Conservation (phyloP, 2,888 invertebrate genomes). For the Conops quadrifasciatus region DNA sequence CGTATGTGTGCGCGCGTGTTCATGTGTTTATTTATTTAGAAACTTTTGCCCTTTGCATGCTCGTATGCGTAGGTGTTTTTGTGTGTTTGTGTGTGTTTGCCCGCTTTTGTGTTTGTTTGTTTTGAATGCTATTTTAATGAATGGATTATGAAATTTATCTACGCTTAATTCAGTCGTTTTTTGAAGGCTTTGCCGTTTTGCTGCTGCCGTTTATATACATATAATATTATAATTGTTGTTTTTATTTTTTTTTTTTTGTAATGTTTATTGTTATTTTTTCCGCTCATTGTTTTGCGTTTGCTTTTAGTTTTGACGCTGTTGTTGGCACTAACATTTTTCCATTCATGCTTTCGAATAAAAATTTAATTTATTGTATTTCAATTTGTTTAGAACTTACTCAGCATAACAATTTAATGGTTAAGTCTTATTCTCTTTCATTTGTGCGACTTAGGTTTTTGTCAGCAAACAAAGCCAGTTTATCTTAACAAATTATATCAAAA, state of each 20-base stretch:
- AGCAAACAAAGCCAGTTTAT: no score
- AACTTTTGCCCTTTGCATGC: slow-evolving; percentile 20
- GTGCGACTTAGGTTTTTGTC: no score
- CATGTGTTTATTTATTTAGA: slow-evolving; percentile 23
- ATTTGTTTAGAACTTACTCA: background rate
- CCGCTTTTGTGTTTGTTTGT: slow-evolving; percentile 18
- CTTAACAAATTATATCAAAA: no score
- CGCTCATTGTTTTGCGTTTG: background rate
- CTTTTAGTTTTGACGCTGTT: slow-evolving; percentile 2
- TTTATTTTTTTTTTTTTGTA: background rate
- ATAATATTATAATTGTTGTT: background rate
- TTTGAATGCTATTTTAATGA: slow-evolving; percentile 41
- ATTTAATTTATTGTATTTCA: background rate
- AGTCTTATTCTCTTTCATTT: background rate
- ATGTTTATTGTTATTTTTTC: background rate
- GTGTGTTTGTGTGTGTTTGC: slow-evolving; percentile 13
- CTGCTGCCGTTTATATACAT: no score
- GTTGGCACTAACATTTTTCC: background rate
- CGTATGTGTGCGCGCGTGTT: background rate
- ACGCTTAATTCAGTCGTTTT: slow-evolving; percentile 28
- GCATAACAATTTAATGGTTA: slow-evolving; percentile 30
- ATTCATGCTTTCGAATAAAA: slow-evolving; percentile 1
- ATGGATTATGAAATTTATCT: slow-evolving; percentile 39
- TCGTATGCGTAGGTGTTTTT: background rate
- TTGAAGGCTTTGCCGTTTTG: slow-evolving; percentile 6